A percentile compares a stretch with the other conserved stretches of the same genome.
These are phyloP conservation scores for Drosophila atripex DNA, from an alignment of 2,888 invertebrate species.

Conservation along the genomic window DNA sequence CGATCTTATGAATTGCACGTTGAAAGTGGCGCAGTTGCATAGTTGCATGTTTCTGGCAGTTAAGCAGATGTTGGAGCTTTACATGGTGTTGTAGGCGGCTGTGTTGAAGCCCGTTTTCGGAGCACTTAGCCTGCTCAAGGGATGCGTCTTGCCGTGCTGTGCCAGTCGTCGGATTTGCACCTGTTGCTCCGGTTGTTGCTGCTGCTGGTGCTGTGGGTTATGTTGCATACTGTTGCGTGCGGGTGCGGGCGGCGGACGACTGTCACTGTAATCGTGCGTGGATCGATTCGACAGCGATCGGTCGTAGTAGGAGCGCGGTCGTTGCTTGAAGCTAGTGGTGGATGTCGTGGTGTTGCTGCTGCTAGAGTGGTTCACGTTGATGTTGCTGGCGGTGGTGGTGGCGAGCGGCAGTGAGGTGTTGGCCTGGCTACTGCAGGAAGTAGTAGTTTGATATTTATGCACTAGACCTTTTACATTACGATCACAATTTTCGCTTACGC, in stretches of 20 bases:
- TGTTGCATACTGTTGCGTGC: conserved; percentile 68
- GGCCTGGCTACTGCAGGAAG: conserved; percentile 72
- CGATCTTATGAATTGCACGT: conserved; percentile 43
- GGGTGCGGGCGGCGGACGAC: conserved; percentile 84
- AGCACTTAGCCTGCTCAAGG: conserved; percentile 93
- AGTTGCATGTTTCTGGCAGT: conserved; percentile 43
- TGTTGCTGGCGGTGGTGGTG: conserved; percentile 29
- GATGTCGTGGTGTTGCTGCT: conserved; percentile 32
- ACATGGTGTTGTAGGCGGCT: conserved; percentile 94
- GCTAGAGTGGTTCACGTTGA: conserved; percentile 13
- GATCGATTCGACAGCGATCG: conserved; percentile 70
- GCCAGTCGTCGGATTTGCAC: conserved; percentile 89
- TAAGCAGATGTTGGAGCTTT: conserved; percentile 82
- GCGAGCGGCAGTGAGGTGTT: conserved; percentile 58
- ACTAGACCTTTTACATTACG: conserved; percentile 90
- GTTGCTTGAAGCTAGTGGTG: conserved; percentile 68
- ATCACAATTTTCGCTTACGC: conserved; percentile 85
- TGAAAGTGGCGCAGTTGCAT: conserved; percentile 4
- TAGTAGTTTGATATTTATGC: conserved; percentile 88
- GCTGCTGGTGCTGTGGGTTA: conserved; percentile 50
- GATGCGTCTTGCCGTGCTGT: conserved; percentile 96
- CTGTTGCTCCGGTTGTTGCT: conserved; percentile 61
- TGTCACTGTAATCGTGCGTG: conserved; percentile 80
- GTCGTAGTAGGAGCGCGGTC: conserved; percentile 83
- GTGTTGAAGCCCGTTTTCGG: conserved; percentile 90